A percentile compares a stretch with the other conserved stretches of the same genome.
phyloP scores from a whole-genome alignment of 2,888 invertebrate species.

The Agonopterix subpropinquella region DNA sequence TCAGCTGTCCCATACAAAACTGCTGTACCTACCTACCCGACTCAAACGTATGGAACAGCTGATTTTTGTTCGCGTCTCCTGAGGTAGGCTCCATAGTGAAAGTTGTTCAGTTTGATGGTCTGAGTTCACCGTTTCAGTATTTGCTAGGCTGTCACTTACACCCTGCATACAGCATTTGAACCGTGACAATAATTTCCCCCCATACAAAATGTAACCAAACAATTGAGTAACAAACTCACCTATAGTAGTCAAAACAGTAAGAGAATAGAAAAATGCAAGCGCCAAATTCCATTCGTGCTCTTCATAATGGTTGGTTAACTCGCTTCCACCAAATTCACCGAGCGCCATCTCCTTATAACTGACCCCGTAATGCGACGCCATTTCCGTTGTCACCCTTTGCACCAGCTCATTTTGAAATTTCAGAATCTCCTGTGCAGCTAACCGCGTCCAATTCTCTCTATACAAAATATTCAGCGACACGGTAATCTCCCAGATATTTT shows the following conservation, averaged over 20 bases:
- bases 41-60: too few relatives aligned
- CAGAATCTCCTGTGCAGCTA: conserved; percentile 85
- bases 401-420: conserved; percentile 90
- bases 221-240: conserved; percentile 73
- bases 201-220: conserved; percentile 12
- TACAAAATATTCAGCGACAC: conserved; percentile 91
- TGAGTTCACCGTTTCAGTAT: too few relatives aligned
- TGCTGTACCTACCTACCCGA: too few relatives aligned
- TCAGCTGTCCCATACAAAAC: too few relatives aligned
- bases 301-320: conserved; percentile 60
- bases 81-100: too few relatives aligned
- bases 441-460: conserved; percentile 91
- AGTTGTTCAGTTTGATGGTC: too few relatives aligned
- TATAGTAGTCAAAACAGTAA: conserved; percentile 94
- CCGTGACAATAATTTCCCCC: too few relatives aligned
- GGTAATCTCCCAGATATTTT: conserved; percentile 94
- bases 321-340: conserved; percentile 57
- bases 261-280: conserved; percentile 93
- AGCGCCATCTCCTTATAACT: conserved; percentile 71
- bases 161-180: too few relatives aligned
- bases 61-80: too few relatives aligned
- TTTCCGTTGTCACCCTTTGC: conserved; percentile 86
- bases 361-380: conserved; percentile 77
- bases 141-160: too few relatives aligned
- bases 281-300: conserved; percentile 92